Percentiles rank a stretch among this genome's conserved stretches.
Evolutionary conservation across 2,888 invertebrate genomes (phyloP).

Genomic region (Aradus depressus): DNA sequence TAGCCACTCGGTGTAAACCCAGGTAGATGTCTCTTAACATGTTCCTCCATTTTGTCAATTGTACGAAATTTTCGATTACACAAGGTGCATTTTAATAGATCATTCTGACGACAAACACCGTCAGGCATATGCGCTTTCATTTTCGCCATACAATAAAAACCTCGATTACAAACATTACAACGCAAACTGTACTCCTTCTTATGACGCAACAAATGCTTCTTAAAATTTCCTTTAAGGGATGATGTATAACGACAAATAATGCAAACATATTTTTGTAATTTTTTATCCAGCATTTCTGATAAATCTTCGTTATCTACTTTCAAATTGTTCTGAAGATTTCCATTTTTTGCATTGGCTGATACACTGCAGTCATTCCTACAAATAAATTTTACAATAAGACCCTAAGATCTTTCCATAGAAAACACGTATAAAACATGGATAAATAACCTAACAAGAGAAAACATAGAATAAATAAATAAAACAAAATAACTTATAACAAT

Average conservation of each 20-base stretch:
- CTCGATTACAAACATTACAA: constrained; percentile 22
- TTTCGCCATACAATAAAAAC: constrained; percentile 21
- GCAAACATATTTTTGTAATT: constrained; percentile 10
- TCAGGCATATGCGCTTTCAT: constrained; percentile 19
- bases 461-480: too few relatives aligned
- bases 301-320: neutral
- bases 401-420: too few relatives aligned
- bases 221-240: constrained; percentile 20
- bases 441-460: too few relatives aligned
- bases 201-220: constrained; percentile 25
- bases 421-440: too few relatives aligned
- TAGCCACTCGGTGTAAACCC: constrained; percentile 20
- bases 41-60: constrained; percentile 9
- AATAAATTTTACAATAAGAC: too few relatives aligned
- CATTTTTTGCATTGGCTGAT: neutral
- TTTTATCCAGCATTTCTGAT: neutral
- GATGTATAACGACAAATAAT: constrained; percentile 18
- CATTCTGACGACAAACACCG: constrained; percentile 30
- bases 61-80: constrained; percentile 35
- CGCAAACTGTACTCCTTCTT: constrained; percentile 26
- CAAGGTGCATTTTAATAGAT: constrained; percentile 34
- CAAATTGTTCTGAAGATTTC: neutral
- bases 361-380: neutral
- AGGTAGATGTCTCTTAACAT: constrained; percentile 17
- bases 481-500: too few relatives aligned